Evolutionary conservation across 2,888 invertebrate genomes (phyloP).

Genomic region (Leptodirus hochenwartii): DNA sequence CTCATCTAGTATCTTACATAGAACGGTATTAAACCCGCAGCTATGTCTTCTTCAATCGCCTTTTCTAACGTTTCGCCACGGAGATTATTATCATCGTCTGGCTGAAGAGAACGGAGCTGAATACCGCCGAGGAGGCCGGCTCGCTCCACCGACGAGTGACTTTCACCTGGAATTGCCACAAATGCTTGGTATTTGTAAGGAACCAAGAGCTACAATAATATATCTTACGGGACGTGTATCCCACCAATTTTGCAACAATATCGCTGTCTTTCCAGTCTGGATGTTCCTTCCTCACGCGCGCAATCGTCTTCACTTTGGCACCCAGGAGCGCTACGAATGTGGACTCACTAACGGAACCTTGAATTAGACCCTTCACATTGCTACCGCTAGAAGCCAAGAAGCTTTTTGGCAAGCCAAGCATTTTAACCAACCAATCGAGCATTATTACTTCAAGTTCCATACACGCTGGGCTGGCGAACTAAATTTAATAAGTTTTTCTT

Average conservation of each 20-base stretch:
- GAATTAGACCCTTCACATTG: slow-evolving; percentile 34
- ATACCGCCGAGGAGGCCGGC: slow-evolving; percentile 70
- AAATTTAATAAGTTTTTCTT: slow-evolving; percentile 9
- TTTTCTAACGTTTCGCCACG: slow-evolving; percentile 49
- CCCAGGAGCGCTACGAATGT: slow-evolving; percentile 59
- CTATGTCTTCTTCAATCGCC: slow-evolving; percentile 61
- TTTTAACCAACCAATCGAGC: slow-evolving; percentile 91
- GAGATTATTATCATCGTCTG: slow-evolving; percentile 48
- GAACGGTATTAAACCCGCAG: slow-evolving; percentile 77
- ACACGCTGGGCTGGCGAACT: slow-evolving; percentile 90
- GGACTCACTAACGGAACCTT: slow-evolving; percentile 74
- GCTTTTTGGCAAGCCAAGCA: slow-evolving; percentile 68
- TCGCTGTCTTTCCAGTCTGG: slow-evolving; percentile 39
- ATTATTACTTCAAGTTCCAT: slow-evolving; percentile 90
- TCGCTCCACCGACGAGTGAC: slow-evolving; percentile 76
- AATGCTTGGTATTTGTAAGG: no score
- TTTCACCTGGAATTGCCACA: no score
- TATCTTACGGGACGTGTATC: slow-evolving; percentile 67
- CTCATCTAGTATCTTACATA: no score
- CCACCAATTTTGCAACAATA: slow-evolving; percentile 46
- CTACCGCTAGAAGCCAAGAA: slow-evolving; percentile 69
- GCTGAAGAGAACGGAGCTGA: slow-evolving; percentile 46
- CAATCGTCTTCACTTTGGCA: slow-evolving; percentile 46
- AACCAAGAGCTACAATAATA: no score
- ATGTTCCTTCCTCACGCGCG: slow-evolving; percentile 30